A percentile compares a stretch with the other conserved stretches of the same genome.
Conservation (phyloP, 2,888 invertebrate species). For the Junonia oenone region DNA sequence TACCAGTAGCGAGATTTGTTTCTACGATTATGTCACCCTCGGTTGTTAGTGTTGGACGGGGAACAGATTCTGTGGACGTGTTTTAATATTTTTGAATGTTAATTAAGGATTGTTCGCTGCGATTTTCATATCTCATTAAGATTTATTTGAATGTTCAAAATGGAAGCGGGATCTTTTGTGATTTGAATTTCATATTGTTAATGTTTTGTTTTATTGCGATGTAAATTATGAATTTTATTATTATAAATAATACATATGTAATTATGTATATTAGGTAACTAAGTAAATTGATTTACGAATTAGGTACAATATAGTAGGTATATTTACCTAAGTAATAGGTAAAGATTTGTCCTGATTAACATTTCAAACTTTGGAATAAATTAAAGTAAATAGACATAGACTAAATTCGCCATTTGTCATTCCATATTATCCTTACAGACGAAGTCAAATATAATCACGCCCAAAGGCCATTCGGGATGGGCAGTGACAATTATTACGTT, state of each 20-base stretch:
- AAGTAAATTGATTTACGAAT: too few relatives aligned
- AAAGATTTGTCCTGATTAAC: background rate
- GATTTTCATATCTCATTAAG: constrained; percentile 17
- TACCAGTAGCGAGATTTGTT: constrained; percentile 77
- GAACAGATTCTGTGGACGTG: constrained; percentile 64
- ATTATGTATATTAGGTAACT: too few relatives aligned
- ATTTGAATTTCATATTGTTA: background rate
- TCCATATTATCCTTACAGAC: constrained; percentile 24
- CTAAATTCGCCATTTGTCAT: background rate
- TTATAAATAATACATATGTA: too few relatives aligned
- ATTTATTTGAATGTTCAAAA: constrained; percentile 8
- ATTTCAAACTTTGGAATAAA: background rate
- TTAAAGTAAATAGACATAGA: background rate
- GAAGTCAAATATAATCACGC: constrained; percentile 37
- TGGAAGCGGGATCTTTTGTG: background rate
- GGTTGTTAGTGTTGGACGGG: constrained; percentile 51
- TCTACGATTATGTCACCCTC: constrained; percentile 76
- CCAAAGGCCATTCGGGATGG: constrained; percentile 43
- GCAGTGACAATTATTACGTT: constrained; percentile 74
- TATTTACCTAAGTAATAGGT: too few relatives aligned
- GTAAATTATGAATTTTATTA: background rate
- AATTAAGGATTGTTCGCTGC: constrained; percentile 38
- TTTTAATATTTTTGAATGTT: constrained; percentile 59
- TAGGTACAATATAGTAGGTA: too few relatives aligned
- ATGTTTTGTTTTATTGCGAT: background rate